Percentiles rank a stretch among this genome's conserved stretches.
Conservation (phyloP, 1,140 invertebrate species). For the Hyposmocoma kahamanoa region DNA sequence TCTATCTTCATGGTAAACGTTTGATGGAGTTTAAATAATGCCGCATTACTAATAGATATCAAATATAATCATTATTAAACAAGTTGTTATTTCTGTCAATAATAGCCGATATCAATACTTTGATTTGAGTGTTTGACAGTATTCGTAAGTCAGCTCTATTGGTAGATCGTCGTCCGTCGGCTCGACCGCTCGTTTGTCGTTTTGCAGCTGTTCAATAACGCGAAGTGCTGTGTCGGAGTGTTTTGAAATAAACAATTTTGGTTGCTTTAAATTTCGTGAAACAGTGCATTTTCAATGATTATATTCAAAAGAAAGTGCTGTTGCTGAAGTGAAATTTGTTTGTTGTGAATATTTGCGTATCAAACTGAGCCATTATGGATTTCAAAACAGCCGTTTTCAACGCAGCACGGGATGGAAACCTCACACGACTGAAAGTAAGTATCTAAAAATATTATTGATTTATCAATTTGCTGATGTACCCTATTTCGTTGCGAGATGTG, state of each 20-base stretch:
- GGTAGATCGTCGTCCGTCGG: conserved; percentile 32
- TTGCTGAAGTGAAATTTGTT: conserved; percentile 53
- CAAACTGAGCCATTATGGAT: conserved; percentile 66
- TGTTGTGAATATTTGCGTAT: conserved; percentile 41
- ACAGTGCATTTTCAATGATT: conserved; percentile 60
- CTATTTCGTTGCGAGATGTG: no score
- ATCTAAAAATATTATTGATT: conserved; percentile 13
- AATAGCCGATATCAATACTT: no score
- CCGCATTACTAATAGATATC: no score
- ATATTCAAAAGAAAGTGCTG: conserved; percentile 60
- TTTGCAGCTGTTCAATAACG: conserved; percentile 47
- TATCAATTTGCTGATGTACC: no score
- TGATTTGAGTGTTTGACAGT: no score
- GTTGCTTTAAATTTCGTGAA: conserved; percentile 54
- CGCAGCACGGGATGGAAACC: conserved; percentile 64
- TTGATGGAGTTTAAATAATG: no score
- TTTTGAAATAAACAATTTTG: conserved; percentile 59
- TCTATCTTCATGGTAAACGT: no score
- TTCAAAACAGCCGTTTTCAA: conserved; percentile 71
- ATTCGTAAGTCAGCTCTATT: no score
- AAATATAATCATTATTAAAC: no score
- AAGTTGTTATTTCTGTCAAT: no score
- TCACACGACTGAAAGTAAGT: conserved; percentile 66
- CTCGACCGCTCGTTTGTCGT: not conserved
- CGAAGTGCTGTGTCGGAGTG: conserved; percentile 54